These are phyloP conservation scores for Clarias pachynema DNA, from an alignment of 2,797 vertebrate genomes.

Conservation along the genomic window DNA sequence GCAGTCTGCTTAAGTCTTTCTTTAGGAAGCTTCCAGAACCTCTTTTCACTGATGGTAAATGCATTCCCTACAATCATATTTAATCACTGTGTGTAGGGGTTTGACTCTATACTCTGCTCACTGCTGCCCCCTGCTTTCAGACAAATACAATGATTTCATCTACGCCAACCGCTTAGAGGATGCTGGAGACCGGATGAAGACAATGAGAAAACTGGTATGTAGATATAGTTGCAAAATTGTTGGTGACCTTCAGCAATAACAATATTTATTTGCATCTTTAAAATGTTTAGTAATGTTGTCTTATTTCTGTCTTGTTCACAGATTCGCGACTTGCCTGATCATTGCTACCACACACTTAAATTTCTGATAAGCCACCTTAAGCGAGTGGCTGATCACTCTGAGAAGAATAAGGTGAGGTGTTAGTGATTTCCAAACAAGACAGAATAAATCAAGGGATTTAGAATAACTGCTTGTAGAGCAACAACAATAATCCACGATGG, in stretches of 20 bases:
- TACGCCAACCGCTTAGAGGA: conserved; percentile 92
- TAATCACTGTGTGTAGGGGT: background rate
- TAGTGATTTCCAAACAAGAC: background rate
- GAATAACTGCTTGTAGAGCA: background rate
- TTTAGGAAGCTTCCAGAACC: conserved; percentile 94
- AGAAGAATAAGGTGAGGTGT: conserved; percentile 90
- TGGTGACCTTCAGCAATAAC: background rate
- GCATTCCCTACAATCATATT: background rate
- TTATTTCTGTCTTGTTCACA: conserved; percentile 55
- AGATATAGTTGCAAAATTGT: background rate
- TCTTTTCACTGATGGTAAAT: conserved; percentile 91
- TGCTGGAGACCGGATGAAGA: conserved; percentile 86
- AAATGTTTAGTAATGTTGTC: background rate
- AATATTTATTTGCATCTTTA: background rate
- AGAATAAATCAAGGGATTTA: background rate
- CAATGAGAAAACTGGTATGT: conserved; percentile 88
- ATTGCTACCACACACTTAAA: conserved; percentile 92
- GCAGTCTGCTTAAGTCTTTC: conserved; percentile 94
- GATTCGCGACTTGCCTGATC: conserved; percentile 88
- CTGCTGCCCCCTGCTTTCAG: conserved; percentile 67
- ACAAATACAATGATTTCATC: conserved; percentile 94
- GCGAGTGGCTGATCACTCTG: conserved; percentile 88
- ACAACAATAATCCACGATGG: background rate
- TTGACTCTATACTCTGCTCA: conserved; percentile 20
- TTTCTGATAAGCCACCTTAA: conserved; percentile 92